Conservation (phyloP, 2,113 vertebrate genomes). For the Phocoena sinus region DNA sequence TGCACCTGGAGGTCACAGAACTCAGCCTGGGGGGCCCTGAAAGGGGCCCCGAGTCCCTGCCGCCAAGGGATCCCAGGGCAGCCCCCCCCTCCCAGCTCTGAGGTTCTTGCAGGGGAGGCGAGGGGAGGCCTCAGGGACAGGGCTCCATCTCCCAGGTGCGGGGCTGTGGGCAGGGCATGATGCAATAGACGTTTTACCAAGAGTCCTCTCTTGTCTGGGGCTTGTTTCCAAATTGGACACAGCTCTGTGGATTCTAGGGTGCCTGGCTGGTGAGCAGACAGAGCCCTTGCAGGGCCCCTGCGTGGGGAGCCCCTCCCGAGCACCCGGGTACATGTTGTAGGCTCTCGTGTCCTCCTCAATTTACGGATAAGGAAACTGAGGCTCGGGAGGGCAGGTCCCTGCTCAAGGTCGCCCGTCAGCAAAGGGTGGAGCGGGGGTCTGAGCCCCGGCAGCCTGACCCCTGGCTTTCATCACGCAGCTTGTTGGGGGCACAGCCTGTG, state of each 20-base stretch:
- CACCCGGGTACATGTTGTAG: fast-evolving
- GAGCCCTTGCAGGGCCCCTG: not conserved
- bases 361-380: not conserved
- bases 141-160: fast-evolving
- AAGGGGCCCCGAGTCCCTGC: not conserved
- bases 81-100: not conserved
- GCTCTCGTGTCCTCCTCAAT: fast-evolving
- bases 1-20: not conserved
- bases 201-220: not conserved
- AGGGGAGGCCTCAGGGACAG: not conserved
- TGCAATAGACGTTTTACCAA: fast-evolving
- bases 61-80: not conserved
- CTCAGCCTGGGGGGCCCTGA: not conserved
- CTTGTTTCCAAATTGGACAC: not conserved
- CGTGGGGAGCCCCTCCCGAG: fast-evolving
- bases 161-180: not conserved
- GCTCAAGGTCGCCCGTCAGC: not conserved
- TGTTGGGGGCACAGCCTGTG: fast-evolving
- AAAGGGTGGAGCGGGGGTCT: fast-evolving
- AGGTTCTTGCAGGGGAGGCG: not conserved
- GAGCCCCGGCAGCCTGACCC: not conserved
- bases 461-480: not conserved
- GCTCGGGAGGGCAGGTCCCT: not conserved
- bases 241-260: fast-evolving
- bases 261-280: fast-evolving